Evolutionary conservation across 2,888 invertebrate genomes (phyloP).

Genomic region (Sinodicranocentrus sp.): DNA sequence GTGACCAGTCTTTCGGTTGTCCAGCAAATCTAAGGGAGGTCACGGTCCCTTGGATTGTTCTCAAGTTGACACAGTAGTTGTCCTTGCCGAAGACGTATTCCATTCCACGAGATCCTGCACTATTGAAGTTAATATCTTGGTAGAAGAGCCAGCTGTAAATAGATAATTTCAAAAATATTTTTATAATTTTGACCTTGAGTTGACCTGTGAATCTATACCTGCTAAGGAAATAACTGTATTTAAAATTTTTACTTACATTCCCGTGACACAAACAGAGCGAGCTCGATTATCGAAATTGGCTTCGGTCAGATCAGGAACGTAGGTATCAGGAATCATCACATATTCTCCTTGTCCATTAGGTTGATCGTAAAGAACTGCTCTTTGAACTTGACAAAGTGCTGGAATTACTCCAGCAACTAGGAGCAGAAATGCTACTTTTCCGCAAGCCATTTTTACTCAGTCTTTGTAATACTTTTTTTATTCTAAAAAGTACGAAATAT

Average conservation of each 20-base stretch:
- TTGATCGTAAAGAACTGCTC: constrained; percentile 49
- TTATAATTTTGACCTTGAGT: background rate
- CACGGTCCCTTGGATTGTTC: constrained; percentile 46
- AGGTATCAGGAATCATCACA: constrained; percentile 36
- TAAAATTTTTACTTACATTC: constrained; percentile 63
- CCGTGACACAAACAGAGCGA: constrained; percentile 67
- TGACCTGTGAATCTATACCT: no score
- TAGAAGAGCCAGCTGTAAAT: constrained; percentile 64
- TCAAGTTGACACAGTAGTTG: constrained; percentile 66
- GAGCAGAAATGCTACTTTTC: background rate
- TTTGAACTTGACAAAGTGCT: constrained; percentile 33
- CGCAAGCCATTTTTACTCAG: background rate
- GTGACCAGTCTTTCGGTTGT: constrained; percentile 58
- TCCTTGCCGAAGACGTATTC: constrained; percentile 71
- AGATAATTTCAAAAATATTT: background rate
- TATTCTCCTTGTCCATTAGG: constrained; percentile 31
- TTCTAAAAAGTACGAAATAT: background rate
- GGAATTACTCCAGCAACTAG: background rate
- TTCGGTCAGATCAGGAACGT: constrained; percentile 27
- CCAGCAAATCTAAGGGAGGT: constrained; percentile 69
- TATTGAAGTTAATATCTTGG: constrained; percentile 58
- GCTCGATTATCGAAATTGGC: constrained; percentile 41
- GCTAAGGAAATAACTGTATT: background rate
- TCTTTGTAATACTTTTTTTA: background rate
- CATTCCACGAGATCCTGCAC: constrained; percentile 48